Evolutionary conservation across 2,888 invertebrate species (phyloP).

Genomic region (Eupeodes latifasciatus): DNA sequence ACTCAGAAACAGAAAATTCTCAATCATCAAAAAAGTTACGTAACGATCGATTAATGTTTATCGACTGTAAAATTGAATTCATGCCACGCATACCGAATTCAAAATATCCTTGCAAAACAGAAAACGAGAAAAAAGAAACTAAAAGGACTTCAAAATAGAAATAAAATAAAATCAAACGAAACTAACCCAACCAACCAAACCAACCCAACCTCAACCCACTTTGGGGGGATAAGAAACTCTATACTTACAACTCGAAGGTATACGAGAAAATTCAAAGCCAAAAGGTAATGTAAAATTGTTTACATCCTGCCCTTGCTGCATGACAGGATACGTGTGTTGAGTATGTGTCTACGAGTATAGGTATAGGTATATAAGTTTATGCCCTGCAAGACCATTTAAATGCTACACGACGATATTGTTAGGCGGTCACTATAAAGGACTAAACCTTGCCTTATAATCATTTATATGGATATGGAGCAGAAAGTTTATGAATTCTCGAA

Average conservation of each 20-base stretch:
- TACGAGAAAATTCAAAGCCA: conserved; percentile 9
- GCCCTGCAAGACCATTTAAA: conserved; percentile 40
- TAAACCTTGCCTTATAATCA: conserved; percentile 49
- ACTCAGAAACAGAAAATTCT: conserved; percentile 32
- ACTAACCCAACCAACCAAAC: not conserved
- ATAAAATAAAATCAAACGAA: conserved; percentile 27
- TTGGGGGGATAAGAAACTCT: conserved; percentile 25
- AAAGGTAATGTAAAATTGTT: conserved; percentile 63
- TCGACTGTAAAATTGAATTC: conserved; percentile 74
- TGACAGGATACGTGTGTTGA: conserved; percentile 50
- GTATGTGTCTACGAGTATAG: not conserved
- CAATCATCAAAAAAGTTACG: conserved; percentile 38
- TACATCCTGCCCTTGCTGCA: conserved; percentile 61
- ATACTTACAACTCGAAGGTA: not conserved
- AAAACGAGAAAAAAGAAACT: not conserved
- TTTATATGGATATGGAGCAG: conserved; percentile 63
- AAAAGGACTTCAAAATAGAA: conserved; percentile 26
- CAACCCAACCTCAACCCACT: not conserved
- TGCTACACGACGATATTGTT: conserved; percentile 32
- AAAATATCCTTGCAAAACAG: conserved; percentile 40
- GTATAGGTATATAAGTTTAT: too few relatives aligned
- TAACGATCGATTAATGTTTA: conserved; percentile 71
- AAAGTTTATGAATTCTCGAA: conserved; percentile 73
- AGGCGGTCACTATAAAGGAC: conserved; percentile 9
- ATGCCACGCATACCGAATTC: conserved; percentile 63